Conservation (phyloP, 2,113 vertebrate genomes). For the Bos indicus region DNA sequence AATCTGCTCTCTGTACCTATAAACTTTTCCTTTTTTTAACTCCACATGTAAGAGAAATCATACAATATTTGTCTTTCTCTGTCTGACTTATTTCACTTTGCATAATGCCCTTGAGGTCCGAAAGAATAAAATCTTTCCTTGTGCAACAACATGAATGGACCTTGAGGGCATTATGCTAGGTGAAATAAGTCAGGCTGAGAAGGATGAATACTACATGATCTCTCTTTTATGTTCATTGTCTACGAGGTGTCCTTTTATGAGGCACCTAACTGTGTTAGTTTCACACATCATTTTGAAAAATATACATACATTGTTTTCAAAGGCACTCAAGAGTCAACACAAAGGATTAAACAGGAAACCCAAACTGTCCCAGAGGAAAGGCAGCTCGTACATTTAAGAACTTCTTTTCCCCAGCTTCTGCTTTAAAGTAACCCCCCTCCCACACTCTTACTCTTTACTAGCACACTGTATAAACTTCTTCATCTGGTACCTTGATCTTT, state of each 20-base stretch:
- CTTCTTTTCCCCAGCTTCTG: background rate
- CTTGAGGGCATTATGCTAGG: background rate
- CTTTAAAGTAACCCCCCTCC: background rate
- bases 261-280: background rate
- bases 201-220: background rate
- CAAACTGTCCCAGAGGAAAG: conserved; percentile 8
- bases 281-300: background rate
- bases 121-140: background rate
- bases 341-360: background rate
- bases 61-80: background rate
- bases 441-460: conserved; percentile 22
- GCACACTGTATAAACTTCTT: background rate
- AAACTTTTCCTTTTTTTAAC: background rate
- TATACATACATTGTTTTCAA: background rate
- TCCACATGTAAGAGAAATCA: background rate
- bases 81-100: background rate
- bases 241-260: background rate
- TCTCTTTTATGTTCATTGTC: background rate
- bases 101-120: background rate
- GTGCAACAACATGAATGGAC: background rate
- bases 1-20: background rate
- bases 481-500: conserved; percentile 75
- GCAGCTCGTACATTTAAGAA: background rate
- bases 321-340: background rate
- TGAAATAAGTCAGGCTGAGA: background rate